Conservation (phyloP, 2,113 vertebrate genomes). For the Poeciliopsis retropinna region DNA sequence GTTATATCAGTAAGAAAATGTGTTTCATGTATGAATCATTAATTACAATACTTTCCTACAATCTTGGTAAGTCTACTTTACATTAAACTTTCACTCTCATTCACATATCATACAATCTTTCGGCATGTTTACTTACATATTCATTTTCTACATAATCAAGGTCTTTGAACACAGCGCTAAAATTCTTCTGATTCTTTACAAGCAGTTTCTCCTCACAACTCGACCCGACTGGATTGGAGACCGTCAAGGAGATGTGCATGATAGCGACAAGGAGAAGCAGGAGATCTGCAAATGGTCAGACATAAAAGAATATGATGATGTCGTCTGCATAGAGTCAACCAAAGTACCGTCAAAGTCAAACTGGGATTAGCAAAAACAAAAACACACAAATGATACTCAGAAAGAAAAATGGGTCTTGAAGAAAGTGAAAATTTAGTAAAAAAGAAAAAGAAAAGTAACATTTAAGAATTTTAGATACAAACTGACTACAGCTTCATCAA, state of each 20-base stretch:
- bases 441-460: background rate
- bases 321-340: conserved; percentile 1
- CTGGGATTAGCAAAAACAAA: background rate
- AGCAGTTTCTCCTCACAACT: background rate
- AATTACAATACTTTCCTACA: too few species aligned
- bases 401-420: background rate
- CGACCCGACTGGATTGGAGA: fast-evolving
- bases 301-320: background rate
- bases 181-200: too few species aligned
- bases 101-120: background rate
- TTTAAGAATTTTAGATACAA: background rate
- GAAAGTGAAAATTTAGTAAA: background rate
- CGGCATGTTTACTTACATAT: conserved; percentile 50
- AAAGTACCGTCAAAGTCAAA: background rate
- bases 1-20: too few species aligned
- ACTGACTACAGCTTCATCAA: background rate
- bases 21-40: too few species aligned
- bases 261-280: conserved; percentile 37
- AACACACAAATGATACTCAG: conserved; percentile 1
- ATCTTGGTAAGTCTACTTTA: background rate
- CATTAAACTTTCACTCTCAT: background rate
- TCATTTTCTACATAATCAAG: background rate
- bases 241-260: conserved; percentile 18
- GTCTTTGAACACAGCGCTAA: background rate
- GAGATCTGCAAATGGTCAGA: conserved; percentile 36